These are phyloP conservation scores for Dissostichus mawsoni DNA, from an alignment of 2,113 vertebrate species.

Conservation along the genomic window DNA sequence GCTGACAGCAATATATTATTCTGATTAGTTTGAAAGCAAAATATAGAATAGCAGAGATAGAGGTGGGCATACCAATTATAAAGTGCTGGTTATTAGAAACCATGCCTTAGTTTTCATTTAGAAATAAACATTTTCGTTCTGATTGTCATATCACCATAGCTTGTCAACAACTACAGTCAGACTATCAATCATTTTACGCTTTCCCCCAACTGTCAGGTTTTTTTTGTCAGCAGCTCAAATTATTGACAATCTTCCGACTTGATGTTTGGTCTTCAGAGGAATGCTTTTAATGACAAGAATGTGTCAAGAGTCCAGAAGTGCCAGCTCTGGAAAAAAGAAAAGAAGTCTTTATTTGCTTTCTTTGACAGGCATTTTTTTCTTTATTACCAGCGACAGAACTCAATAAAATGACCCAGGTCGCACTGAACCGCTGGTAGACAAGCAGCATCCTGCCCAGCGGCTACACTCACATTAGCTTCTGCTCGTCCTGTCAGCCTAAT, in stretches of 20 bases:
- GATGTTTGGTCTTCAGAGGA: slow-evolving; percentile 19
- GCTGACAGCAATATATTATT: neutral
- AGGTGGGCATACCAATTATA: neutral
- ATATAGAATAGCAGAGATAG: neutral
- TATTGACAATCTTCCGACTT: neutral
- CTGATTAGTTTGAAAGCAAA: neutral
- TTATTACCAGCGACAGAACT: slow-evolving; percentile 64
- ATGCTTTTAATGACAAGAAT: slow-evolving; percentile 29
- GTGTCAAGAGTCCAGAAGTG: slow-evolving; percentile 38
- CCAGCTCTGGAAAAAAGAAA: slow-evolving; percentile 18
- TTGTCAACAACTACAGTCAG: neutral
- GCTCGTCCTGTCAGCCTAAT: slow-evolving; percentile 73
- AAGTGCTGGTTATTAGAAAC: neutral
- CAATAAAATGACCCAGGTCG: slow-evolving; percentile 61
- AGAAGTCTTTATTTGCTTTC: slow-evolving; percentile 48
- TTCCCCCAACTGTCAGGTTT: slow-evolving; percentile 9
- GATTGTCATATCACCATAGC: neutral
- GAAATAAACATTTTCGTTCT: slow-evolving; percentile 15
- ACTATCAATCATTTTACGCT: slow-evolving; percentile 8
- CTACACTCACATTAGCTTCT: slow-evolving; percentile 63
- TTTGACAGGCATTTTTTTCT: slow-evolving; percentile 50
- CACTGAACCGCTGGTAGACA: slow-evolving; percentile 49
- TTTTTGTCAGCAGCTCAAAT: slow-evolving; percentile 26
- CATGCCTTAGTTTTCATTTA: neutral
- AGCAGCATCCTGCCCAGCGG: slow-evolving; percentile 57